A percentile compares a stretch with the other conserved stretches of the same genome.
These are phyloP conservation scores for Sarcoramphus papa DNA, from an alignment of 2,797 vertebrate genomes.

Conservation along the genomic window DNA sequence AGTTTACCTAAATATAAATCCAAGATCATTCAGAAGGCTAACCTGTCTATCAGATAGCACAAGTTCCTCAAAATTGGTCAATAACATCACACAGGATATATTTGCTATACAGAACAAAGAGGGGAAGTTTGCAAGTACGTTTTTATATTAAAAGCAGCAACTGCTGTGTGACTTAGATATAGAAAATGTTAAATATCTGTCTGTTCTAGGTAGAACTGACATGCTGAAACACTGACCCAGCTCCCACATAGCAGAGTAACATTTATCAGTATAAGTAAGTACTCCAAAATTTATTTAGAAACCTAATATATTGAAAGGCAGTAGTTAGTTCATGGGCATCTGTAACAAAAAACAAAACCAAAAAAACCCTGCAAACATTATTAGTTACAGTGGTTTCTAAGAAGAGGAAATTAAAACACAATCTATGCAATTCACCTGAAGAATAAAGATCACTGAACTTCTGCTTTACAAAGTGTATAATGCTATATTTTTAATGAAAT, in stretches of 20 bases:
- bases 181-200: background rate
- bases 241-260: background rate
- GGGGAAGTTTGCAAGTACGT: background rate
- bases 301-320: background rate
- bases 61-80: background rate
- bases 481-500: background rate
- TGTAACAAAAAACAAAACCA: background rate
- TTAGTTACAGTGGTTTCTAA: background rate
- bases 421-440: background rate
- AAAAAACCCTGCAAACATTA: background rate
- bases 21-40: background rate
- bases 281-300: background rate
- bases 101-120: background rate
- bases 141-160: background rate
- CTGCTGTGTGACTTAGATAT: background rate
- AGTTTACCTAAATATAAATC: background rate
- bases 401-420: background rate
- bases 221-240: background rate
- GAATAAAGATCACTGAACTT: background rate
- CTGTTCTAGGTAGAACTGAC: background rate
- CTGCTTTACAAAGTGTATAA: background rate
- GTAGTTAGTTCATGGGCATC: background rate
- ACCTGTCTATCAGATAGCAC: background rate
- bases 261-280: background rate
- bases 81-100: background rate